A percentile compares a stretch with the other conserved stretches of the same genome.
Conservation (phyloP, 2,797 vertebrate genomes). For the Protosalanx chinensis region DNA sequence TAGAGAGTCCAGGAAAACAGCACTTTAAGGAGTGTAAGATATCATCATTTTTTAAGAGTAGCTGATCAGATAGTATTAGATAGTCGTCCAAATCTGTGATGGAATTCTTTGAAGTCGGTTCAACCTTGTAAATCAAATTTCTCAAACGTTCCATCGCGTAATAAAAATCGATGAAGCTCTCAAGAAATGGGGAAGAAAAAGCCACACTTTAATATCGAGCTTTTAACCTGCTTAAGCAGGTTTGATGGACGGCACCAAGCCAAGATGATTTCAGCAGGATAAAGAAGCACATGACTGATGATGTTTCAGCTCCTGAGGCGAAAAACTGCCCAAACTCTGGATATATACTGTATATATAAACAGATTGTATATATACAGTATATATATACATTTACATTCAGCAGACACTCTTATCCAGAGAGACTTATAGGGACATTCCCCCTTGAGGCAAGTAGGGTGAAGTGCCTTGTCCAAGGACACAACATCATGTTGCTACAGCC, state of each 20-base stretch:
- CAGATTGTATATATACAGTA: too few relatives aligned
- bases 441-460: too few relatives aligned
- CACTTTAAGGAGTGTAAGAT: neutral
- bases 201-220: neutral
- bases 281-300: slow-evolving; percentile 1
- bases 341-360: too few relatives aligned
- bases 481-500: too few relatives aligned
- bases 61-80: neutral
- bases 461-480: too few relatives aligned
- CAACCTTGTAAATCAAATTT: neutral
- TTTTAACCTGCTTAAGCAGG: neutral
- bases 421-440: too few relatives aligned
- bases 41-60: neutral
- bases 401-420: too few relatives aligned
- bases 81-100: neutral
- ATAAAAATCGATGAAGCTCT: slow-evolving; percentile 3
- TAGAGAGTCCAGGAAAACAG: neutral
- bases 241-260: neutral
- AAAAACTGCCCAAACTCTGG: neutral
- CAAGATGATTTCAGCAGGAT: neutral
- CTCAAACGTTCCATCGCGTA: neutral
- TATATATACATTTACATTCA: too few relatives aligned
- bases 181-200: neutral
- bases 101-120: neutral
- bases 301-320: neutral